Evolutionary conservation across 2,797 vertebrate genomes (phyloP).

Genomic region (Coregonus ussuriensis): DNA sequence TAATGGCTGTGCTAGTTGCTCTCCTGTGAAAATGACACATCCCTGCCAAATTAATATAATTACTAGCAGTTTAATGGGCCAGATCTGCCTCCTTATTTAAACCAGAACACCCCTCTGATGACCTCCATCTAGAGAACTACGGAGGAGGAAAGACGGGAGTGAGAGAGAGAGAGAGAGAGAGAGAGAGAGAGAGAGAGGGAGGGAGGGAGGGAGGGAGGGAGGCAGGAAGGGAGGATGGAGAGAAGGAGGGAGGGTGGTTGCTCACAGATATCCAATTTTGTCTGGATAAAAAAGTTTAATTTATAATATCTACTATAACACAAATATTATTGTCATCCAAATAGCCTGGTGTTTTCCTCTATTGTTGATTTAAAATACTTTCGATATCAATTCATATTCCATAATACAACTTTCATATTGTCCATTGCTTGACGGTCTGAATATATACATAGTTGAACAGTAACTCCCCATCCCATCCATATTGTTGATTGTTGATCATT

Average conservation of each 20-base stretch:
- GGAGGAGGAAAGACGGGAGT: constrained; percentile 6
- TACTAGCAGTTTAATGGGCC: constrained; percentile 94
- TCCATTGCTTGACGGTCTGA: background rate
- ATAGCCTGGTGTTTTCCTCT: constrained; percentile 2
- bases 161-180: constrained; percentile 40
- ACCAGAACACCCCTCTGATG: constrained; percentile 76
- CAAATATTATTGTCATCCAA: background rate
- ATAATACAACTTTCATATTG: background rate
- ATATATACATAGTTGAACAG: background rate
- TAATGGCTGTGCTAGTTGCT: constrained; percentile 90
- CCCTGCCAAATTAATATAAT: constrained; percentile 99
- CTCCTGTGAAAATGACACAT: constrained; percentile 98
- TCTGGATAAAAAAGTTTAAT: background rate
- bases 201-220: too few relatives aligned
- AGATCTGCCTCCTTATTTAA: constrained; percentile 86
- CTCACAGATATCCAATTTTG: background rate
- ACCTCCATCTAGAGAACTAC: constrained; percentile 60
- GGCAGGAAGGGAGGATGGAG: background rate
- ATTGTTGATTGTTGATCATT: background rate
- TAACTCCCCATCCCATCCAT: background rate
- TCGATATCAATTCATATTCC: background rate
- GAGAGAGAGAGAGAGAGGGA: background rate
- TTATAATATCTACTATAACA: background rate
- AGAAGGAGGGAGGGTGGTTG: background rate
- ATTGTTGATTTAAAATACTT: background rate